phyloP scores from a whole-genome alignment of 23 tunicate genomes.

The Oikopleura albicans region DNA sequence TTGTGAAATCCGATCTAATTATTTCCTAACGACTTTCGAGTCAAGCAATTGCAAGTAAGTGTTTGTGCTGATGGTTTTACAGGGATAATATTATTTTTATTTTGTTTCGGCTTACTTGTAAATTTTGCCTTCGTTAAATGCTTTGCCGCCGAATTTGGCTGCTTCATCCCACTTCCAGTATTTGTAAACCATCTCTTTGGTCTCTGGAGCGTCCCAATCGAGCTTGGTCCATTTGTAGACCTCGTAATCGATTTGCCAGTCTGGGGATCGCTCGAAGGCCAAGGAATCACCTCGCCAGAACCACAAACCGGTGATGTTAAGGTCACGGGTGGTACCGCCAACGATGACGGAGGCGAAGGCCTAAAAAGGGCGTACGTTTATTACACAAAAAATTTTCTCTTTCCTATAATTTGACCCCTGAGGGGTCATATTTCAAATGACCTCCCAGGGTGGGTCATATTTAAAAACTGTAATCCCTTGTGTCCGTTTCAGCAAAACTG shows the following conservation, averaged over 20 bases:
- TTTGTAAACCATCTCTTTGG: constrained; percentile 24
- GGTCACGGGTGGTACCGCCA: constrained; percentile 11
- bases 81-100: too few species aligned
- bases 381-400: too few species aligned
- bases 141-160: constrained; percentile 22
- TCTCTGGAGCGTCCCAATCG: constrained; percentile 25
- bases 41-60: too few species aligned
- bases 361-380: neutral
- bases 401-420: too few species aligned
- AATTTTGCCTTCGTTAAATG: neutral
- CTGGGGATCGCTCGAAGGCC: constrained; percentile 32
- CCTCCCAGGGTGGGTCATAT: too few species aligned
- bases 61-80: too few species aligned
- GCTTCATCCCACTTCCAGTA: constrained; percentile 20
- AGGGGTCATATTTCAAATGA: too few species aligned
- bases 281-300: constrained; percentile 70
- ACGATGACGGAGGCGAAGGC: neutral
- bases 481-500: too few species aligned
- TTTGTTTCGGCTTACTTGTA: constrained; percentile 24
- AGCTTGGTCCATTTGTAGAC: constrained; percentile 47
- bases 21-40: too few species aligned
- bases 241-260: constrained; percentile 79
- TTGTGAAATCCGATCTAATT: too few species aligned
- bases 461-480: too few species aligned
- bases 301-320: constrained; percentile 48